Evolutionary conservation across 2,113 vertebrate species (phyloP).

Genomic region (Casuarius casuarius): DNA sequence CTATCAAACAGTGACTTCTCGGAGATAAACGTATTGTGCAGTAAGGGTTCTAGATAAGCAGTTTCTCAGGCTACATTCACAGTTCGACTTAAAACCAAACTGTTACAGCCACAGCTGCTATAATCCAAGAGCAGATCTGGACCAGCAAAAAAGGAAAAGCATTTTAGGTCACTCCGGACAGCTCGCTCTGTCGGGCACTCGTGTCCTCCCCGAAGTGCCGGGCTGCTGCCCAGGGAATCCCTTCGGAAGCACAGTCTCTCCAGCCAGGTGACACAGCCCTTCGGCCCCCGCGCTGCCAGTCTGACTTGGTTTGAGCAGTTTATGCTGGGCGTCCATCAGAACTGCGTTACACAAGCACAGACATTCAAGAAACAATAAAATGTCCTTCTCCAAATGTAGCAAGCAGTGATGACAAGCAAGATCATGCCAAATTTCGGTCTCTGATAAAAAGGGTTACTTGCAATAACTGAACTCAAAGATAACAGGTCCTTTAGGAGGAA

Average conservation of each 20-base stretch:
- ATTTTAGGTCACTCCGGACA: fast-evolving
- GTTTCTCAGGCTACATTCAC: not conserved
- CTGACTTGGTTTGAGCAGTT: not conserved
- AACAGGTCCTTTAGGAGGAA: not conserved
- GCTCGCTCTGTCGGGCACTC: not conserved
- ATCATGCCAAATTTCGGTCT: not conserved
- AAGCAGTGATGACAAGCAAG: not conserved
- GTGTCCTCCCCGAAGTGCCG: not conserved
- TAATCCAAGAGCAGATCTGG: not conserved
- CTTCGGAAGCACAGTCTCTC: not conserved
- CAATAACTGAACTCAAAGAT: not conserved
- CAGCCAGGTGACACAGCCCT: not conserved
- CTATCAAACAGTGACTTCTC: not conserved
- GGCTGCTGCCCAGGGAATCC: not conserved
- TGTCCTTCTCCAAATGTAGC: not conserved
- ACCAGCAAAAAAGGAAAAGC: not conserved
- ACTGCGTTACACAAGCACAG: too few species aligned
- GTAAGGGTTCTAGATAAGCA: too few species aligned
- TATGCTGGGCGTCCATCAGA: not conserved
- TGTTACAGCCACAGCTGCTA: not conserved
- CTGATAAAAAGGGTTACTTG: not conserved
- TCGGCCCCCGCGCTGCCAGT: not conserved
- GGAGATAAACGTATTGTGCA: not conserved
- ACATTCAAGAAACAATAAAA: not conserved
- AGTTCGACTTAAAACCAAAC: not conserved